Conservation (phyloP, 2,113 vertebrate species). For the Toxostoma redivivum region DNA sequence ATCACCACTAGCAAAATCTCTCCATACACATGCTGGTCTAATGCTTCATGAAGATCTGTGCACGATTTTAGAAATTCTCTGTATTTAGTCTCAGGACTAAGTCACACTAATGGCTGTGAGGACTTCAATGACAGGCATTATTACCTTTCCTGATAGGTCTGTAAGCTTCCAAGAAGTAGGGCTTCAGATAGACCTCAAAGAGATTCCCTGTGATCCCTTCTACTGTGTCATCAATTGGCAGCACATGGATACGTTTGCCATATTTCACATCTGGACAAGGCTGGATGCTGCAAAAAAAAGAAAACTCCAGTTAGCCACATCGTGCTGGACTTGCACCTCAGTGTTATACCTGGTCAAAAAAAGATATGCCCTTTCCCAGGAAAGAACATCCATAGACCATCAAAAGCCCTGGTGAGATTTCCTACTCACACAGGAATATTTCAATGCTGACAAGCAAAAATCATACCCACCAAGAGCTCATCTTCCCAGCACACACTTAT, state of each 20-base stretch:
- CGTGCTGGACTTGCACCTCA: background rate
- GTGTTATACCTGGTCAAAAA: background rate
- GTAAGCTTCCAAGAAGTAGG: constrained; percentile 98
- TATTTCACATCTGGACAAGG: constrained; percentile 99
- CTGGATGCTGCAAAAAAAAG: constrained; percentile 87
- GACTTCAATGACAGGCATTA: background rate
- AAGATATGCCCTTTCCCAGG: background rate
- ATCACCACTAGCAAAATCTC: background rate
- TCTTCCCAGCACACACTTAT: background rate
- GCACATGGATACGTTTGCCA: constrained; percentile 94
- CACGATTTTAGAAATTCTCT: background rate
- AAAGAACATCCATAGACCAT: background rate
- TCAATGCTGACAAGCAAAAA: background rate
- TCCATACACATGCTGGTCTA: background rate
- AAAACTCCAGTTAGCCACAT: constrained; percentile 28
- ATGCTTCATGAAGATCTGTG: background rate
- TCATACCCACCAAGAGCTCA: background rate
- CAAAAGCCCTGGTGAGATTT: background rate
- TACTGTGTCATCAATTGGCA: constrained; percentile 98
- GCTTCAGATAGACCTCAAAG: constrained; percentile 98
- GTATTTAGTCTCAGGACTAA: background rate
- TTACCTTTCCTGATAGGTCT: constrained; percentile 97
- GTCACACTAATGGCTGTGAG: background rate
- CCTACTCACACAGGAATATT: background rate
- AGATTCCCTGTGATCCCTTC: constrained; percentile 98